Base-by-base conservation (phyloP, 2,113 vertebrate genomes). In the Thermophis baileyi region DNA sequence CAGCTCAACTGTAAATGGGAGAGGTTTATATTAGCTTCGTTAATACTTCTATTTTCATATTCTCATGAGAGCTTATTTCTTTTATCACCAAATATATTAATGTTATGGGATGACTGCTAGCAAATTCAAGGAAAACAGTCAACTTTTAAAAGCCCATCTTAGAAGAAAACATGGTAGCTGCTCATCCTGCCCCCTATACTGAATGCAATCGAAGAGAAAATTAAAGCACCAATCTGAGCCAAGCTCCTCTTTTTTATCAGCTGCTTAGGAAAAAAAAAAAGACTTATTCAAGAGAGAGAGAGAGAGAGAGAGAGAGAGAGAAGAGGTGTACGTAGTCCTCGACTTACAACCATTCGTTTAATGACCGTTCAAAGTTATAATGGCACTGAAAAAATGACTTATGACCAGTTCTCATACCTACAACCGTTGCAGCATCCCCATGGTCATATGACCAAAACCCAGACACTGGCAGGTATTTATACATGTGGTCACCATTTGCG, bases 1-100 rank as follows among this genome's bases (percentile, higher is more conserved):
- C 97, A 98, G 97, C 98, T 99, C 81, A 99, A 95, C 99, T 99
- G 87, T 87, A 92, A 5, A 91, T 46, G 90, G 91, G 9, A 94
- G 90, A 81, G 93, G 27, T 89, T 20, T 40, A 20, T 6, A 74
- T 74, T 35, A 74, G n/a, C 63, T 89, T 6, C 1, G 50, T 49
- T 55, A 90, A 0, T 0, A 63, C 47, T 93, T 8, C 44, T 14
- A 54, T 18, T 53, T 94, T 40, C 0, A 24, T 93, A 93, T 51
- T 49, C 35, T 24, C 51, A 91, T 93, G 60, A 3, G 88, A 85
- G 91, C 93, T 6, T 94, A 53, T 89, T 1, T 90, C 81, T 92
- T 18, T 11, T 6, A 87, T 22, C 86, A n/a, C 9, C 74, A n/a
- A 30, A 74, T 93, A 1, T 88, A 87, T 9, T 0, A 85, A 40